These are phyloP conservation scores for Pelobates cultripes DNA, from an alignment of 2,797 vertebrate genomes.

Conservation along the genomic window DNA sequence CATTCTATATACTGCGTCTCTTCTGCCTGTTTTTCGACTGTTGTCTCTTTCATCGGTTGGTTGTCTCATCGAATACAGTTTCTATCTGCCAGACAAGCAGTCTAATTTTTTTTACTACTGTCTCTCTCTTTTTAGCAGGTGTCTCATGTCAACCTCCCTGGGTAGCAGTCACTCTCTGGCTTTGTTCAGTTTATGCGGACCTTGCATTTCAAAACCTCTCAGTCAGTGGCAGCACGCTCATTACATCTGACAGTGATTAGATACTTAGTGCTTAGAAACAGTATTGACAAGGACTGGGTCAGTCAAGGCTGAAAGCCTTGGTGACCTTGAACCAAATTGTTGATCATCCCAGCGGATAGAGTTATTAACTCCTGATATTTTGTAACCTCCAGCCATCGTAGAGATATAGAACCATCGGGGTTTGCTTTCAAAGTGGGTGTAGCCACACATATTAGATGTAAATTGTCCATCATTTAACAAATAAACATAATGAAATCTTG, in stretches of 20 bases:
- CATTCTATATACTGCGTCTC: no score
- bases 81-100: no score
- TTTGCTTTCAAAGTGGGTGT: not conserved
- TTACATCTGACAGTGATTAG: slow-evolving; percentile 42
- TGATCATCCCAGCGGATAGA: slow-evolving; percentile 7
- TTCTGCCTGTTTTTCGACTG: no score
- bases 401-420: not conserved
- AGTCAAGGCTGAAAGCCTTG: slow-evolving; percentile 12
- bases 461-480: not conserved
- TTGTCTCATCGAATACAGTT: no score
- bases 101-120: not conserved
- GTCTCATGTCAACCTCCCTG: not conserved
- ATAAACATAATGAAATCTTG: not conserved
- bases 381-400: not conserved
- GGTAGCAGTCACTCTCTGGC: not conserved
- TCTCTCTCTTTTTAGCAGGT: not conserved
- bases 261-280: slow-evolving; percentile 30
- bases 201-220: not conserved
- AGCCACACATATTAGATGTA: not conserved
- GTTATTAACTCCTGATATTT: slow-evolving; percentile 30
- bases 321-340: slow-evolving; percentile 38
- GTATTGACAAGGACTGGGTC: slow-evolving; percentile 30
- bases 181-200: slow-evolving; percentile 1
- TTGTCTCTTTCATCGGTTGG: no score
- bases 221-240: slow-evolving; percentile 1